These are phyloP conservation scores for Drosophila pseudotakahashii DNA, from an alignment of 2,888 invertebrate species.

Conservation along the genomic window DNA sequence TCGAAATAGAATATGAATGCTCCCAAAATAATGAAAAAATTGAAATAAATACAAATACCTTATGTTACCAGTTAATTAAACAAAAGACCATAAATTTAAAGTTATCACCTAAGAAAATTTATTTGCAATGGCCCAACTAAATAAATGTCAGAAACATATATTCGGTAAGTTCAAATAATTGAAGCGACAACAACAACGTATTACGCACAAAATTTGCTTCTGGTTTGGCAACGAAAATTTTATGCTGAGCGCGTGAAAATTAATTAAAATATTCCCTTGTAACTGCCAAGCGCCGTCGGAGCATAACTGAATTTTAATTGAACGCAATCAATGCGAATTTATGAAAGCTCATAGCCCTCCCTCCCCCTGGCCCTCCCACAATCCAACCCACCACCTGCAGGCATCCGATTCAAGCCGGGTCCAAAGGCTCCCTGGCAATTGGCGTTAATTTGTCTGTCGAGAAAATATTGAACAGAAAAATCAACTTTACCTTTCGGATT, in stretches of 20 bases:
- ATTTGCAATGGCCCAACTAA: not conserved
- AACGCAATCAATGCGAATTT: slow-evolving; percentile 84
- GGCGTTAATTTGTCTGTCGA: slow-evolving; percentile 74
- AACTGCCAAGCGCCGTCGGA: slow-evolving; percentile 72
- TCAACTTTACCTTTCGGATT: slow-evolving; percentile 58
- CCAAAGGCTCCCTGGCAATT: slow-evolving; percentile 53
- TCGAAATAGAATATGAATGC: too few species aligned
- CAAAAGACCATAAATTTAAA: too few species aligned
- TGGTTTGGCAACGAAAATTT: slow-evolving; percentile 62
- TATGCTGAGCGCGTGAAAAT: slow-evolving; percentile 83
- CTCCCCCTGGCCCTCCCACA: not conserved
- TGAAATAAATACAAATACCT: not conserved
- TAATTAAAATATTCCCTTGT: slow-evolving; percentile 83
- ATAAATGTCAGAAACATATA: not conserved
- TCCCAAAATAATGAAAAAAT: too few species aligned
- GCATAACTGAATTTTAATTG: slow-evolving; percentile 84
- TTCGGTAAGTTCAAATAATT: not conserved
- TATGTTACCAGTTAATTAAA: not conserved
- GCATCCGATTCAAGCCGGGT: slow-evolving; percentile 51
- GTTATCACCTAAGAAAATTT: not conserved
- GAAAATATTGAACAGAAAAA: slow-evolving; percentile 68
- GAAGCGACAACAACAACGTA: slow-evolving; percentile 29
- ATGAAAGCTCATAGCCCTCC: slow-evolving; percentile 54
- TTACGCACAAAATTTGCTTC: slow-evolving; percentile 43
- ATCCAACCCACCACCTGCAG: slow-evolving; percentile 13